Conservation (phyloP, 2,888 invertebrate genomes). For the Hypena proboscidalis region DNA sequence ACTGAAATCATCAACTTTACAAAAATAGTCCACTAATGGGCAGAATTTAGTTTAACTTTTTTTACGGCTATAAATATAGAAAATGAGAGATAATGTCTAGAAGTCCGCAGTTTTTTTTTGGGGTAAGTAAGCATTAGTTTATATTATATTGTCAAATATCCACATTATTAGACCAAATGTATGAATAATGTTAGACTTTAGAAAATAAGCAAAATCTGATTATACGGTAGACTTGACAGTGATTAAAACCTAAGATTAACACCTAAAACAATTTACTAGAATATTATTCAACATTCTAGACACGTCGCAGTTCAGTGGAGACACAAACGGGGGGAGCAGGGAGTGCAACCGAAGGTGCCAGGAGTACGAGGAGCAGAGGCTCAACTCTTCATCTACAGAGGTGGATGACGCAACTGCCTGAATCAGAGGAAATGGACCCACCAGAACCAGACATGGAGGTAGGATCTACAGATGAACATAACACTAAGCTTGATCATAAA, state of each 20-base stretch:
- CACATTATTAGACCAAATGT: constrained; percentile 36
- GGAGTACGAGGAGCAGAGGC: constrained; percentile 86
- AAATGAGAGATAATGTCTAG: too few relatives aligned
- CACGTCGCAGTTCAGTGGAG: constrained; percentile 76
- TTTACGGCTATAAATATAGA: too few relatives aligned
- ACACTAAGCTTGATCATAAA: neutral
- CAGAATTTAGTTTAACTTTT: too few relatives aligned
- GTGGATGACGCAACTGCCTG: constrained; percentile 92
- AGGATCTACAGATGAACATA: constrained; percentile 3
- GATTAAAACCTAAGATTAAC: too few relatives aligned
- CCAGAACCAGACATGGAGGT: constrained; percentile 86
- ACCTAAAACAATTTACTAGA: too few relatives aligned
- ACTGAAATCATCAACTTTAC: too few relatives aligned
- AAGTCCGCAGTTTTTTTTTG: neutral
- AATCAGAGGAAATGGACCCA: constrained; percentile 82
- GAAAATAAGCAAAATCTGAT: too few relatives aligned
- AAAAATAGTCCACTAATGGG: too few relatives aligned
- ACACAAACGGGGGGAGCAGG: constrained; percentile 75
- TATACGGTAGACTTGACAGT: too few relatives aligned
- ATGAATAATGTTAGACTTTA: too few relatives aligned
- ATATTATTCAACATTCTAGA: constrained; percentile 52
- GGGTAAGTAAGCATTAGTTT: constrained; percentile 34
- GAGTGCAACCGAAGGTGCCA: constrained; percentile 69
- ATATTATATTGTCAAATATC: constrained; percentile 47
- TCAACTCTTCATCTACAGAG: constrained; percentile 91